phyloP scores from a whole-genome alignment of 2,888 invertebrate genomes.

The Eupithecia insigniata region DNA sequence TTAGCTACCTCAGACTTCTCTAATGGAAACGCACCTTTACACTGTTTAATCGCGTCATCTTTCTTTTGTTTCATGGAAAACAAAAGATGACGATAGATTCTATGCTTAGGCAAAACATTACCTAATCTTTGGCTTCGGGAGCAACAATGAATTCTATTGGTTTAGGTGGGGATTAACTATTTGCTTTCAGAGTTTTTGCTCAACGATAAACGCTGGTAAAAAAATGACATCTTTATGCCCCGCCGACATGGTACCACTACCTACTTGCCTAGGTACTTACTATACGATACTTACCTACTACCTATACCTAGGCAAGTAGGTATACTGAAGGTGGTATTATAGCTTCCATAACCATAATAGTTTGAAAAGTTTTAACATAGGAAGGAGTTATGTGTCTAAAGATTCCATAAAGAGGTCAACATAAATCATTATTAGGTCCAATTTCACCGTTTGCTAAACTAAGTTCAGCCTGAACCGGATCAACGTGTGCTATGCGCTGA shows the following conservation, averaged over 20 bases:
- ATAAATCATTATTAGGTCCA: not conserved
- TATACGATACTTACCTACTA: too few species aligned
- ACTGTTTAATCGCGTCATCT: slow-evolving; percentile 2
- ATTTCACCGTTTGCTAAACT: not conserved
- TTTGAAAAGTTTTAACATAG: too few species aligned
- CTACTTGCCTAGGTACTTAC: too few species aligned
- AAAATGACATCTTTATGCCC: too few species aligned
- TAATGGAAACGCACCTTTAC: not conserved
- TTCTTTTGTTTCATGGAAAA: not conserved
- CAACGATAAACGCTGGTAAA: not conserved
- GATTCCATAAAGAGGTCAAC: too few species aligned
- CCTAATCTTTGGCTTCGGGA: too few species aligned
- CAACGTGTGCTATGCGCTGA: not conserved
- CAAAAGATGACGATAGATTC: slow-evolving; percentile 24
- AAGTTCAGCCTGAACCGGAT: not conserved
- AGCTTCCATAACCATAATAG: not conserved
- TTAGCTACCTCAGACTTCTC: not conserved
- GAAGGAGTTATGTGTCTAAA: too few species aligned
- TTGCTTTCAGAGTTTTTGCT: not conserved
- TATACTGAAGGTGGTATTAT: too few species aligned
- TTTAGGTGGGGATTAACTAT: too few species aligned
- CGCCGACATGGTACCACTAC: too few species aligned
- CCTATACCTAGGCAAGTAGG: too few species aligned
- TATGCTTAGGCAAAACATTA: too few species aligned
- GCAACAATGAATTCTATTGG: not conserved